A percentile compares a stretch with the other conserved stretches of the same genome.
These are phyloP conservation scores for Magallana nippona DNA, from an alignment of 2,888 invertebrate species.

Conservation along the genomic window DNA sequence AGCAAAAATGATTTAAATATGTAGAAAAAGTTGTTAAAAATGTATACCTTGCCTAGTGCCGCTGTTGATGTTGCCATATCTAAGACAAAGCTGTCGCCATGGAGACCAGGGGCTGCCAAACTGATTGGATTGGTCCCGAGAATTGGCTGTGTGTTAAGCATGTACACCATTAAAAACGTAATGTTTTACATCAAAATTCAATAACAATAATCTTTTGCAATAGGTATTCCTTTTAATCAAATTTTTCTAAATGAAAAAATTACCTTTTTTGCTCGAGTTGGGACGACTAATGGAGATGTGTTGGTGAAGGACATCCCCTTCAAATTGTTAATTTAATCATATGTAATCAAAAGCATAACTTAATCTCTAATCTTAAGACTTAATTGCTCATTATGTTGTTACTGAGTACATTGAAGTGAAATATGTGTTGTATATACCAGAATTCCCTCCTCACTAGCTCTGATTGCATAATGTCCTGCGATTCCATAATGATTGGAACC, in stretches of 20 bases:
- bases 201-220: neutral
- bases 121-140: constrained; percentile 93
- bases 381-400: too few relatives aligned
- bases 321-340: constrained; percentile 43
- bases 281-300: constrained; percentile 93
- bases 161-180: neutral
- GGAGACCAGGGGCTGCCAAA: constrained; percentile 86
- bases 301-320: constrained; percentile 88
- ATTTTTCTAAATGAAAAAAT: constrained; percentile 48
- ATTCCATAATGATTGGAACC: constrained; percentile 81
- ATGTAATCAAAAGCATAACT: neutral
- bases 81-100: constrained; percentile 89
- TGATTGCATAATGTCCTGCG: constrained; percentile 74
- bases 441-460: constrained; percentile 70
- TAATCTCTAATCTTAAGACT: neutral
- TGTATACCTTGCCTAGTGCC: constrained; percentile 90
- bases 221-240: neutral
- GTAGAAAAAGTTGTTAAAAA: too few relatives aligned
- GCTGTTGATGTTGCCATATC: constrained; percentile 98
- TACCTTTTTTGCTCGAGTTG: constrained; percentile 89
- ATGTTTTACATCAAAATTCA: neutral
- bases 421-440: constrained; percentile 59
- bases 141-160: constrained; percentile 76
- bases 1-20: too few relatives aligned
- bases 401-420: neutral